A percentile compares a stretch with the other conserved stretches of the same genome.
Conservation (phyloP, 2,797 vertebrate species). For the Brotula barbata region DNA sequence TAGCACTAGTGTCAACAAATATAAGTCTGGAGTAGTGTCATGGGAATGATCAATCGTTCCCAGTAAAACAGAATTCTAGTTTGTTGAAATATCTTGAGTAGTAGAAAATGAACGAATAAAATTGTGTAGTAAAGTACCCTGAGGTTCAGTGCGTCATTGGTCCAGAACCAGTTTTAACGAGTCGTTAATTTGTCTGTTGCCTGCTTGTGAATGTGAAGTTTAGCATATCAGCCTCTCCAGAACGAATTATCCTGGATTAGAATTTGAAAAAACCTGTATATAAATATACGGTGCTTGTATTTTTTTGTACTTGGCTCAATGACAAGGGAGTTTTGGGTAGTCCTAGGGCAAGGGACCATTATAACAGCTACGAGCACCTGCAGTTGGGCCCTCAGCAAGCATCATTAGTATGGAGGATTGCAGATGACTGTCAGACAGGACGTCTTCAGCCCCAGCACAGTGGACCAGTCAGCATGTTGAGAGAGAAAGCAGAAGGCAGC, state of each 20-base stretch:
- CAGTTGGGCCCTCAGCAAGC: slow-evolving; percentile 80
- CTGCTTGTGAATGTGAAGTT: slow-evolving; percentile 58
- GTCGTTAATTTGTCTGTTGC: slow-evolving; percentile 55
- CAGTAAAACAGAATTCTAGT: slow-evolving; percentile 74
- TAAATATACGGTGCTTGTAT: slow-evolving; percentile 24
- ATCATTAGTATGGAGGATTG: slow-evolving; percentile 90
- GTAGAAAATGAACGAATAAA: slow-evolving; percentile 82
- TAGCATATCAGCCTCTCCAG: slow-evolving; percentile 55
- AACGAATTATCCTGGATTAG: slow-evolving; percentile 30
- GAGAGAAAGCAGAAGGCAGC: slow-evolving; percentile 87
- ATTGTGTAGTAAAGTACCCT: slow-evolving; percentile 81
- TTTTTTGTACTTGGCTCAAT: slow-evolving; percentile 40
- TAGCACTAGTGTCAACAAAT: slow-evolving; percentile 72
- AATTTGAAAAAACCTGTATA: slow-evolving; percentile 18
- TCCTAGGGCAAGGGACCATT: slow-evolving; percentile 64
- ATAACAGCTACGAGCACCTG: slow-evolving; percentile 67
- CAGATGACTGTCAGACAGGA: slow-evolving; percentile 93
- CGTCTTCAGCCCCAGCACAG: slow-evolving; percentile 91
- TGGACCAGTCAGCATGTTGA: slow-evolving; percentile 86
- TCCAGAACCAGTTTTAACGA: slow-evolving; percentile 70
- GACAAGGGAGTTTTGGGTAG: slow-evolving; percentile 65
- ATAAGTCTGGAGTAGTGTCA: slow-evolving; percentile 71
- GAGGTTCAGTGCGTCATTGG: slow-evolving; percentile 83
- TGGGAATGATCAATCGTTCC: slow-evolving; percentile 69
- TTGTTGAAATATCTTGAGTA: slow-evolving; percentile 80